Percentiles rank a stretch among this genome's conserved stretches.
Conservation (phyloP, 1,140 invertebrate genomes). For the Aphelinus atriplicis region DNA sequence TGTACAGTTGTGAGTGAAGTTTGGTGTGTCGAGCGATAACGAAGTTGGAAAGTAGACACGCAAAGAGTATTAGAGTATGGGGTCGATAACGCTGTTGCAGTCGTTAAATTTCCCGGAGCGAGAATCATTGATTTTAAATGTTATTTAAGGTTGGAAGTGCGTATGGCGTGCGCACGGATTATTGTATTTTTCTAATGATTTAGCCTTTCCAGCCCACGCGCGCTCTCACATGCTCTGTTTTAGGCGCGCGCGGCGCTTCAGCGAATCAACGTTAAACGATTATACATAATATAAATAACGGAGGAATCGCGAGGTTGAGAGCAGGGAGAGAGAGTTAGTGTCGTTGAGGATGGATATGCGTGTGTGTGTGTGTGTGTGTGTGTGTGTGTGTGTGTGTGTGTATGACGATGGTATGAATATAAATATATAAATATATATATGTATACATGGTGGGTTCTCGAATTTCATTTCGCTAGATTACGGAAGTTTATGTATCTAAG, state of each 20-base stretch:
- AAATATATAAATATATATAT: conserved; percentile 48
- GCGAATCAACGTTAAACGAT: conserved; percentile 43
- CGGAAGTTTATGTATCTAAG: conserved; percentile 58
- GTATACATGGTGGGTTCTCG: conserved; percentile 47
- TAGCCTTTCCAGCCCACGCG: conserved; percentile 43
- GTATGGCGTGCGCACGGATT: conserved; percentile 50
- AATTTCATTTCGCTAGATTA: conserved; percentile 55
- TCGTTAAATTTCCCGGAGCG: too few relatives aligned
- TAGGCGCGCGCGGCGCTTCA: conserved; percentile 43
- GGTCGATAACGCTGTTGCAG: too few relatives aligned
- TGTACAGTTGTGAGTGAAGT: too few relatives aligned
- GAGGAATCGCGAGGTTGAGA: not conserved
- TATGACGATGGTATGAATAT: conserved; percentile 28
- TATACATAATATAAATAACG: conserved; percentile 48
- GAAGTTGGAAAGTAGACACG: too few relatives aligned
- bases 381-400: conserved; percentile 40
- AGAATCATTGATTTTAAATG: not conserved
- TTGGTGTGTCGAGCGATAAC: too few relatives aligned
- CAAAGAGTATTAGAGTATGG: too few relatives aligned
- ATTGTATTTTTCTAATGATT: conserved; percentile 64
- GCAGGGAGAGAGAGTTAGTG: not conserved
- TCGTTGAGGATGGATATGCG: not conserved
- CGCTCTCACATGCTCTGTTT: conserved; percentile 4
- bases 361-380: conserved; percentile 32
- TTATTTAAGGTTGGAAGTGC: not conserved